phyloP scores from a whole-genome alignment of 2,113 vertebrate genomes.

The Nematolebias whitei region DNA sequence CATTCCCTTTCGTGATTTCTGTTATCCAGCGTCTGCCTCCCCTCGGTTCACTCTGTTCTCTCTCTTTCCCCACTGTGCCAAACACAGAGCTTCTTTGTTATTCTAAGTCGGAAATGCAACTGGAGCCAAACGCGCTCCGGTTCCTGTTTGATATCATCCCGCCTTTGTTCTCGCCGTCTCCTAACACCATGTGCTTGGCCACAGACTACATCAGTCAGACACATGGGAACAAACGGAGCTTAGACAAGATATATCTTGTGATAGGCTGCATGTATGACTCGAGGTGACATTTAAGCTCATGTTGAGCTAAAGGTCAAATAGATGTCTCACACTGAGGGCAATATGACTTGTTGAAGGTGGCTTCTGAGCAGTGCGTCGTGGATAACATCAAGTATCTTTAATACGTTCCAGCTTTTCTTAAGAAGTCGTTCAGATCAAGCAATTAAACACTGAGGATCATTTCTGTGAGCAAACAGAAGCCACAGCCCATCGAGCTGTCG shows the following conservation, averaged over 20 bases:
- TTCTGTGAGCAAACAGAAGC: constrained; percentile 3
- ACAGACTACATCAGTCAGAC: constrained; percentile 36
- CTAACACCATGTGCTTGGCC: constrained; percentile 45
- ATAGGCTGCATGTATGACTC: constrained; percentile 44
- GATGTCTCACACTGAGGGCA: constrained; percentile 7
- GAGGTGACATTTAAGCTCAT: constrained; percentile 48
- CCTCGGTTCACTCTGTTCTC: constrained; percentile 26
- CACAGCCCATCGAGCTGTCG: constrained; percentile 22
- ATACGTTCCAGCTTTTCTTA: neutral
- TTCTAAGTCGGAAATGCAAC: constrained; percentile 69
- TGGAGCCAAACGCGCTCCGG: constrained; percentile 65
- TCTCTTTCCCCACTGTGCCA: constrained; percentile 58
- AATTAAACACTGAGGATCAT: neutral
- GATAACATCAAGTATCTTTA: neutral
- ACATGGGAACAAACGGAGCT: constrained; percentile 48
- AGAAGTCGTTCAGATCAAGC: neutral
- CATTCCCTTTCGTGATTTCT: constrained; percentile 20
- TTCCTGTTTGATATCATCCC: constrained; percentile 70
- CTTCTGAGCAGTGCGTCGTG: neutral
- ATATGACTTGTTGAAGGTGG: neutral
- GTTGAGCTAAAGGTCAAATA: constrained; percentile 55
- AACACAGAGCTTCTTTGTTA: constrained; percentile 72
- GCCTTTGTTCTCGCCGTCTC: constrained; percentile 61
- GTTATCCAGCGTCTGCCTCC: constrained; percentile 14
- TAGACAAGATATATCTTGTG: constrained; percentile 30